Conservation (phyloP, 2,888 invertebrate genomes). For the Sminthurinus aureus region DNA sequence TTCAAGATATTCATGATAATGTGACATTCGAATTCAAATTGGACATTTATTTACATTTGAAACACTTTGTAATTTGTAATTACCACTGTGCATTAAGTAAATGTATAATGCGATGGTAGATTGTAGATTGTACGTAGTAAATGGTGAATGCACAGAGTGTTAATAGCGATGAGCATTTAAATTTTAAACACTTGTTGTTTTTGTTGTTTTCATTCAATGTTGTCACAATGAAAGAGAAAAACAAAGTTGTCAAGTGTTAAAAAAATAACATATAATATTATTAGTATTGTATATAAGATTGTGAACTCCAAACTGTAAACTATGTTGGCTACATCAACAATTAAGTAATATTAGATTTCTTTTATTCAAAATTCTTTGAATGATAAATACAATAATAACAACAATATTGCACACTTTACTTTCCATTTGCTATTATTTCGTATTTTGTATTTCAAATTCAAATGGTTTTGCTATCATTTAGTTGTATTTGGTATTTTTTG, state of each 20-base stretch:
- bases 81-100: background rate
- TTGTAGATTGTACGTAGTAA: background rate
- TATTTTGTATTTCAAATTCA: no score
- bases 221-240: background rate
- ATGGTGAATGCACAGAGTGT: background rate
- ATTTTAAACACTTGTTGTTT: background rate
- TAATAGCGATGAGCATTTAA: background rate
- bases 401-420: no score
- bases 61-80: background rate
- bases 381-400: no score
- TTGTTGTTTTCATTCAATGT: no score
- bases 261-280: background rate
- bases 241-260: background rate
- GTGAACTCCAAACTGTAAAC: no score
- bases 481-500: no score
- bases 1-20: background rate
- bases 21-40: background rate
- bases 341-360: no score
- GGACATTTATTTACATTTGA: background rate
- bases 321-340: no score
- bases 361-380: no score
- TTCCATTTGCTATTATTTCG: no score
- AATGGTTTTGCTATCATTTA: no score
- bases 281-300: no score
- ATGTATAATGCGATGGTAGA: background rate